phyloP scores from a whole-genome alignment of 2,113 vertebrate species.

The Uria aalge region DNA sequence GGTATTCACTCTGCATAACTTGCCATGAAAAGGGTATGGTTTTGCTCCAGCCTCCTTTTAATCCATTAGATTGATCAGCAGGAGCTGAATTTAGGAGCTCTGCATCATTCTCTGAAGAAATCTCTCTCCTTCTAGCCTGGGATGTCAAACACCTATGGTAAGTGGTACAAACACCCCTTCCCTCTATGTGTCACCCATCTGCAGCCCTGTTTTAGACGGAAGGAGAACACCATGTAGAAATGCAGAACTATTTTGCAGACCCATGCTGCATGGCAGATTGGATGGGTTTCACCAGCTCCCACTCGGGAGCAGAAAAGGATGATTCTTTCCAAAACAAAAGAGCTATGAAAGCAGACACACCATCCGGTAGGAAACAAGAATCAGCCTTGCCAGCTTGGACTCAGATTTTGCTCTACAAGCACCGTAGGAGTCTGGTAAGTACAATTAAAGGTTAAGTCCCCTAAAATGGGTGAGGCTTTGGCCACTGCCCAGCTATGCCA shows the following conservation, averaged over 20 bases:
- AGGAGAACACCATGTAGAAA: background rate
- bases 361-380: accelerated
- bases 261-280: background rate
- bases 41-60: background rate
- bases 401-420: background rate
- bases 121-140: background rate
- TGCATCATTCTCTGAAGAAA: background rate
- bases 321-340: background rate
- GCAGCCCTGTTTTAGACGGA: background rate
- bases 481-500: background rate
- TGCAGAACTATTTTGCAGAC: background rate
- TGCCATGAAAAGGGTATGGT: background rate
- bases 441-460: background rate
- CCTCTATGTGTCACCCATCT: background rate
- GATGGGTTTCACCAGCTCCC: background rate
- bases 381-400: background rate
- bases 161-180: background rate
- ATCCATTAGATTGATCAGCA: background rate
- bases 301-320: background rate
- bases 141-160: background rate
- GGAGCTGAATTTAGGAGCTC: background rate
- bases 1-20: background rate
- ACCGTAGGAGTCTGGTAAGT: background rate
- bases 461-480: background rate
- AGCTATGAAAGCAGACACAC: background rate